Base-by-base conservation (phyloP, 2,888 invertebrate genomes). In the Matsumyia berberina region DNA sequence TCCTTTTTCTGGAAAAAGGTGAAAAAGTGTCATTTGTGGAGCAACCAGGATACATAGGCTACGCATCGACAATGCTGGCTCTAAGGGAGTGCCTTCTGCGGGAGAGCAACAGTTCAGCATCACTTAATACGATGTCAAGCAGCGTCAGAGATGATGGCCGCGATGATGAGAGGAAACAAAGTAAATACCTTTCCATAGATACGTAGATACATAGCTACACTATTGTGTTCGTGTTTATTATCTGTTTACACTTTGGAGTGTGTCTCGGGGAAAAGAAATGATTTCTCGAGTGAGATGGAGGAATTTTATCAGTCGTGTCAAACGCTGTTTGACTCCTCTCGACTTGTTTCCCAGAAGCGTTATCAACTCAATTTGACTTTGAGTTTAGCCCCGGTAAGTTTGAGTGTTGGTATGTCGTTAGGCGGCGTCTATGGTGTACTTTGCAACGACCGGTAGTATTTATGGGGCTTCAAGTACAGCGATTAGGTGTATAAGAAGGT, bases 11-110 rank as follows among this genome's bases (percentile, higher is more conserved):
- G 39, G 46, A 19, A 67, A 64, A 44, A 67, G 29, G 62, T 37
- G 64, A 53, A 49, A 44, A 35, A 5, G 46, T 42, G 42, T 19
- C 19, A 24, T 7, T 37, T 70, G 58, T 9, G 8, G 4, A 44
- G 11, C 3, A 62, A 31, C 42, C 58, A 67, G 78, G 46, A 62
- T 37, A 35, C 44, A 64, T 57, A 64, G 67, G 82, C 72, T 83
- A 83, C 77, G 73, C 39, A 33, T 17, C 51, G 51, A 39, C 57
- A 8, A 85, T 85, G 85, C 33, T 85, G 11, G 80, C 85, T 37
- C 69, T 85, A 3, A 64, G 85, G 66, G 85, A 85, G 55, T 85
- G 85, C 37, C 80, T 85, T 9, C 9, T 85, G 60, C 58, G 85
- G 58, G 85, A 85, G 70, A 64, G 85, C 70, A 76, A 57, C 53